A percentile compares a stretch with the other conserved stretches of the same genome.
Conservation (phyloP, 2,797 vertebrate species). For the Bradypus variegatus region DNA sequence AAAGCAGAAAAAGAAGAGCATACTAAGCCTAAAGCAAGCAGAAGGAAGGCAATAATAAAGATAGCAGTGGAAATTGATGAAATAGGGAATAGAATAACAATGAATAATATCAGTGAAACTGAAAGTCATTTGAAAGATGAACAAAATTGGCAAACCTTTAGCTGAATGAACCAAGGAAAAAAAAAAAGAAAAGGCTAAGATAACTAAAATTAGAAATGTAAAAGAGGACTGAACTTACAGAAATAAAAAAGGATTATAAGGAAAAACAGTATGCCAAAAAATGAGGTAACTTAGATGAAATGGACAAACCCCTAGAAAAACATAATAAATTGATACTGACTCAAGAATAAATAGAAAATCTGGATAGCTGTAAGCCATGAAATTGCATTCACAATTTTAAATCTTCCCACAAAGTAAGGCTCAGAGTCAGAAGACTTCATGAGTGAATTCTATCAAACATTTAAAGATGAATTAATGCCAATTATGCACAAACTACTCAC, state of each 20-base stretch:
- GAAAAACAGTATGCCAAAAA: background rate
- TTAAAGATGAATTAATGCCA: background rate
- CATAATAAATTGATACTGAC: background rate
- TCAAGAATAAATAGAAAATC: background rate
- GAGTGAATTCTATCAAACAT: background rate
- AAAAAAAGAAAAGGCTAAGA: background rate
- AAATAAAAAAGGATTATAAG: background rate
- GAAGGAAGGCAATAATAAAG: background rate
- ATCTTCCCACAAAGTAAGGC: background rate
- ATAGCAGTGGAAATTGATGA: background rate
- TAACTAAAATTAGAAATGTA: background rate
- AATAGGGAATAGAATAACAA: background rate
- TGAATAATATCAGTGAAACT: background rate
- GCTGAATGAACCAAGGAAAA: background rate
- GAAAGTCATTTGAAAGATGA: background rate
- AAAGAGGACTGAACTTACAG: background rate
- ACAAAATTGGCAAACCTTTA: background rate
- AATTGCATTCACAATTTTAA: background rate
- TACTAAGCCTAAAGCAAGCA: background rate
- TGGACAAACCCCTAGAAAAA: background rate
- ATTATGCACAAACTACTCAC: background rate
- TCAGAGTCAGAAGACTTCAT: background rate
- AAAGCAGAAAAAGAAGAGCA: background rate
- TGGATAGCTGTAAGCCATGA: background rate
- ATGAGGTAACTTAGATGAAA: background rate